Percentiles rank a stretch among this genome's conserved stretches.
Evolutionary conservation across 2,113 vertebrate species (phyloP).

Genomic region (Elephas maximus): DNA sequence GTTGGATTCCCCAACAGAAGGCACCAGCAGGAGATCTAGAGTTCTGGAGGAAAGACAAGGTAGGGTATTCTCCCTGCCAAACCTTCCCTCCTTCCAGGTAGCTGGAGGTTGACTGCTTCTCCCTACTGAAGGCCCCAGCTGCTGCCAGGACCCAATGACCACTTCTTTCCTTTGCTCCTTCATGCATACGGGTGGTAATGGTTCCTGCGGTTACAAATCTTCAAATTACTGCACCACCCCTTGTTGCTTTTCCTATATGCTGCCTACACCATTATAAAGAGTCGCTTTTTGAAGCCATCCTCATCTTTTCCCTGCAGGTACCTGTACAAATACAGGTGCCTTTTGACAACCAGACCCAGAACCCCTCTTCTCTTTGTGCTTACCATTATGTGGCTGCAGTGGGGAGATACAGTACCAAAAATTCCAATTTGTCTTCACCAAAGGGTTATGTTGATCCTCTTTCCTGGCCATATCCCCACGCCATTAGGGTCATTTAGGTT

Average conservation of each 20-base stretch:
- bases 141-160: not conserved
- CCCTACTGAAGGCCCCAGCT: not conserved
- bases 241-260: not conserved
- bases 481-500: not conserved
- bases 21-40: not conserved
- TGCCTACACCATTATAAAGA: not conserved
- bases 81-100: not conserved
- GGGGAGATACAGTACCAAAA: not conserved
- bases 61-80: not conserved
- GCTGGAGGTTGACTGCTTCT: not conserved
- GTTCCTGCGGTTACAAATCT: not conserved
- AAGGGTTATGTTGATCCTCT: not conserved
- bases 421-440: not conserved
- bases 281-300: not conserved
- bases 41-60: not conserved
- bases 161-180: not conserved
- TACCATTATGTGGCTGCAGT: not conserved
- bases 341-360: not conserved
- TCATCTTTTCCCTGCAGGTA: not conserved
- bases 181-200: too few relatives aligned
- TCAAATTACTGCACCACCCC: rapidly evolving
- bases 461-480: not conserved
- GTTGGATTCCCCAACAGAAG: not conserved
- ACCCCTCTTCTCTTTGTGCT: not conserved
- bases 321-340: too few relatives aligned